Base-by-base conservation (phyloP, 2,113 vertebrate genomes). In the Phyllostomus discolor region DNA sequence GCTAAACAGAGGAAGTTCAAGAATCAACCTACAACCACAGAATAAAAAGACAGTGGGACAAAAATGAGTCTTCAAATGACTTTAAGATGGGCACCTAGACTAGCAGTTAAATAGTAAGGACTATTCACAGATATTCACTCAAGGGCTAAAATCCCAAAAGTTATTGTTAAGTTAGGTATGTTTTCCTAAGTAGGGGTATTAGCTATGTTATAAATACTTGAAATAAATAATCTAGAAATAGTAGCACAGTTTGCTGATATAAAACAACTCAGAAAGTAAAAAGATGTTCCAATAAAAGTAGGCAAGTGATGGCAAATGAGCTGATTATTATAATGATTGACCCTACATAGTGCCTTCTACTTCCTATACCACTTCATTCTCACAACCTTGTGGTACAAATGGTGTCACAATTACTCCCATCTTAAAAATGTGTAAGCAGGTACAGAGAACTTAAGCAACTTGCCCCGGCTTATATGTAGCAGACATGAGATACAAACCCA, bases 261-360 rank as follows among this genome's bases (percentile, higher is more conserved):
- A 50, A 81, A 94, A 28, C 22, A 28, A 43, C 1, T 28, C 9
- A 82, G 26, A 76, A 54, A 46, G 28, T 14, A 64, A 3, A 76
- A 22, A 28, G 70, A 73, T 22, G 33, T 12, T n/a, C 4, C 17
- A 19, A 31, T 0, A 12, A 35, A 80, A 82, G 35, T 3, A 28
- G 33, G 64, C 35, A 20, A 59, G 20, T 11, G n/a, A 54, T 2
- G 12, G 78, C 35, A 66, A 64, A 46, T 7, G 43, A 64, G 28
- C 4, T 46, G 43, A 48, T 33, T n/a, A 26, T 6, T 26, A 12
- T n/a, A n/a, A 17, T 4, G 10, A 38, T 1, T 14, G 0, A 12
- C 31, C 24, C 73, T 33, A 33, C n/a, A 24, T 31, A 17, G 7
- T 10, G 35, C 26, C 43, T 48, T 66, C 89, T 3, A 78, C 54